Evolutionary conservation across 23 tunicate species (phyloP), one percentile per base, ranked within the genome.

Genomic region (Botrylloides violaceus): DNA sequence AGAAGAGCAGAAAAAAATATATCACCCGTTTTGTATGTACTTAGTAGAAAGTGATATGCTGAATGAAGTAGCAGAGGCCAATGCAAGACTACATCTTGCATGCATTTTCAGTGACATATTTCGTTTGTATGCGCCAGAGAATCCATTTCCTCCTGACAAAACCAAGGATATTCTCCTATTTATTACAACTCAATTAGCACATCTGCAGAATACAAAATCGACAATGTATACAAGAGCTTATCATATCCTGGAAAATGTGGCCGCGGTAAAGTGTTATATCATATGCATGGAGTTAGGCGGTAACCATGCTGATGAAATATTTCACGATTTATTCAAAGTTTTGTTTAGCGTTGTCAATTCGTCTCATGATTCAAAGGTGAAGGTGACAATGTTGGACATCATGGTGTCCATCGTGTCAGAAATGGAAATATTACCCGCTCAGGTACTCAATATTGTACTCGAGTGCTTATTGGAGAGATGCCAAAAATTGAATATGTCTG

Each of bases 91-190:
- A 2, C 79, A 65, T 57, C 65, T 90, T 36, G 97, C 84, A 15
- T 90, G 90, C 70, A 79, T 90, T 50, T 68, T 83, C 27, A 78
- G 89, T 0, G 97, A 90, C 34, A 76, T 90, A n/a, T 83, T 90
- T 75, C 78, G 97, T 19, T 70, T 90, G 1, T 76, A 83, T 70
- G 90, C 90, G 0, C 97, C 97, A 2, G 85, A 83, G 48, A 90
- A 90, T 75, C 97, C 97, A 3, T 90, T 90, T 75, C 85, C 79
- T 32, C 72, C 77, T 9, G 78, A 34, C 27, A 81, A 90, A 37
- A 74, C 80, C 34, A 55, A 90, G 84, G 85, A 80, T 4, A 83
- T 90, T 50, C 79, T 90, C 43, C 37, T 83, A 70, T 83, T 90
- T 79, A 18, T 90, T 32, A 83, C 81, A 4, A 55, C 73, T 4